A percentile compares a stretch with the other conserved stretches of the same genome.
phyloP scores from a whole-genome alignment of 2,113 vertebrate species.

The Poecile atricapillus region DNA sequence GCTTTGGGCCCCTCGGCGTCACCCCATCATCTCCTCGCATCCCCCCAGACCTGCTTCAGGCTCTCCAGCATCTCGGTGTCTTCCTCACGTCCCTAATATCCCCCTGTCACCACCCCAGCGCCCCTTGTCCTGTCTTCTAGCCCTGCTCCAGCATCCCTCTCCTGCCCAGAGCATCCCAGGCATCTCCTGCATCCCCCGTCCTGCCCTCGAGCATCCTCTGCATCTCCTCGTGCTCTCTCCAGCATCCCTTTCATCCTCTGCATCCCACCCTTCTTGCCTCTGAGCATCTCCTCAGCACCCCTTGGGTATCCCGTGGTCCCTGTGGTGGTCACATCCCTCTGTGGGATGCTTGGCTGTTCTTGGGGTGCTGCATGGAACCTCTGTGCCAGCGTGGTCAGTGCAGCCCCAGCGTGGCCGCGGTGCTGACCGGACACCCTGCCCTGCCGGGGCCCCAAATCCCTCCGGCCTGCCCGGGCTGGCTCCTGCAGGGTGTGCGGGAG shows the following conservation, averaged over 20 bases:
- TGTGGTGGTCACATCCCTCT: background rate
- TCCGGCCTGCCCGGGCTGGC: background rate
- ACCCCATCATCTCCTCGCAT: background rate
- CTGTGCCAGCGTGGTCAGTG: accelerated
- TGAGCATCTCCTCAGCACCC: background rate
- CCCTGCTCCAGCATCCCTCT: background rate
- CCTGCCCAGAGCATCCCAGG: background rate
- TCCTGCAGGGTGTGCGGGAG: background rate
- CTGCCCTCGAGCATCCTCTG: background rate
- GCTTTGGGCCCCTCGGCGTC: background rate
- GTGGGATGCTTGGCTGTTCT: background rate
- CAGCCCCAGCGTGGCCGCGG: accelerated
- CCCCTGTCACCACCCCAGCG: background rate
- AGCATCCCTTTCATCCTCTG: background rate
- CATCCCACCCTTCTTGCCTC: background rate
- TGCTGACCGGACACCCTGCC: background rate
- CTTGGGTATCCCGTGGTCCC: background rate
- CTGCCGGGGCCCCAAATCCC: no score
- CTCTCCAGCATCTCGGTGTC: background rate
- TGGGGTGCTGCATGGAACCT: background rate
- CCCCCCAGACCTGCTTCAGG: background rate
- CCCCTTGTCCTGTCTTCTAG: background rate
- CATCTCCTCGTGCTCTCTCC: background rate
- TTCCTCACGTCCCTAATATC: background rate
- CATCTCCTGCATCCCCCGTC: background rate